Evolutionary conservation across 2,888 invertebrate species (phyloP).

Genomic region (Lasioglossum oenotherae): DNA sequence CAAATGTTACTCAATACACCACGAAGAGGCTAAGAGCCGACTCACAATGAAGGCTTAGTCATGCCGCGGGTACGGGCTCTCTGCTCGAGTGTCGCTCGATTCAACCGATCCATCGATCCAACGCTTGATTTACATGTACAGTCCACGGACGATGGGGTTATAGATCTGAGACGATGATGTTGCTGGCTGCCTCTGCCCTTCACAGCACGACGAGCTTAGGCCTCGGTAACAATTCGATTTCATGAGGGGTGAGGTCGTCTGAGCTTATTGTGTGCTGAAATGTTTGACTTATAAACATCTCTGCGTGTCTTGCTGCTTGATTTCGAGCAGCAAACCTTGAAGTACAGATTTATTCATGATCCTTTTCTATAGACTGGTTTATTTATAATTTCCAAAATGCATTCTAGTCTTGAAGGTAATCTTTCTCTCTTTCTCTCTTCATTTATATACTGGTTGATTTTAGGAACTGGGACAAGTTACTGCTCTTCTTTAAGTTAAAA

Average conservation of each 20-base stretch:
- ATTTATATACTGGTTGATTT: too few relatives aligned
- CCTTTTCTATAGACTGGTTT: background rate
- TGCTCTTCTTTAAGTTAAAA: too few relatives aligned
- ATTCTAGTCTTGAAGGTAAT: too few relatives aligned
- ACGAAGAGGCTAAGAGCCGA: conserved; percentile 15
- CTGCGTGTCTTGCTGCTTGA: background rate
- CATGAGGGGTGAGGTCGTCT: background rate
- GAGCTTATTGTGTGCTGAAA: background rate
- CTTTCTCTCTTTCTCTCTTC: too few relatives aligned
- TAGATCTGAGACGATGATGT: background rate
- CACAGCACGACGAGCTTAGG: background rate
- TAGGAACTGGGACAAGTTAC: too few relatives aligned
- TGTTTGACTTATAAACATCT: too few relatives aligned
- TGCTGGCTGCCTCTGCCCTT: background rate
- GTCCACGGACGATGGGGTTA: conserved; percentile 5
- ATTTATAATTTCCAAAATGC: too few relatives aligned
- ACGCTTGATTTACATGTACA: conserved; percentile 31
- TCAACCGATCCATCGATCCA: background rate
- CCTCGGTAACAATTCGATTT: background rate
- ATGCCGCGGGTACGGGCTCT: conserved; percentile 9
- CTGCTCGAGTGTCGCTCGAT: background rate
- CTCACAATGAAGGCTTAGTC: conserved; percentile 39
- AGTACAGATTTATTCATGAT: background rate
- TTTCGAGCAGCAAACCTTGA: background rate
- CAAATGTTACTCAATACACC: conserved; percentile 39